Conservation (phyloP, 2,797 vertebrate species). For the Notolepis coatsorum region DNA sequence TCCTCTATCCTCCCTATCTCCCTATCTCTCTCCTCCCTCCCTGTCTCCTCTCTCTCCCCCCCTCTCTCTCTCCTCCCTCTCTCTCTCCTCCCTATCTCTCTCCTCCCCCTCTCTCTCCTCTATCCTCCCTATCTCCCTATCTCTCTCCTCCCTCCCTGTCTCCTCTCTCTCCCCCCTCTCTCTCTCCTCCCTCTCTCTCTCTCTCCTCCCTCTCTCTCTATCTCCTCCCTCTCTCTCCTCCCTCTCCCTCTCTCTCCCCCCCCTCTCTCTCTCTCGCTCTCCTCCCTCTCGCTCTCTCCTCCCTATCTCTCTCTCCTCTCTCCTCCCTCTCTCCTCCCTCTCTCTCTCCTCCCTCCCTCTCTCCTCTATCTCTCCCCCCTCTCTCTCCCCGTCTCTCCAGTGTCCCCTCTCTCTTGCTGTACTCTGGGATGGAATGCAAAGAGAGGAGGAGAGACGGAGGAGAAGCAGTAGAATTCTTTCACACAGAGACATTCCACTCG, state of each 20-base stretch:
- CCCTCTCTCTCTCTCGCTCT: conserved; percentile 36
- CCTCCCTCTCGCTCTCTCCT: conserved; percentile 42
- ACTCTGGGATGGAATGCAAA: conserved; percentile 43
- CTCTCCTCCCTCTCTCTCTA: conserved; percentile 18
- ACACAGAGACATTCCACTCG: conserved; percentile 41
- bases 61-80: not conserved
- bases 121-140: conserved; percentile 8
- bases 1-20: not conserved
- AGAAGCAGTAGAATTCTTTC: conserved; percentile 39
- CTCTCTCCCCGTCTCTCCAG: not conserved
- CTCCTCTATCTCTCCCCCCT: not conserved
- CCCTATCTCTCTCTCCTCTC: conserved; percentile 2
- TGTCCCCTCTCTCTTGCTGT: conserved; percentile 9
- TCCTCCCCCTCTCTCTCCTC: not conserved
- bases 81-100: not conserved
- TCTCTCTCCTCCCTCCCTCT: not conserved
- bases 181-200: conserved; percentile 28
- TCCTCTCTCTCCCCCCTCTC: not conserved
- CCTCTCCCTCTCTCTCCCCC: conserved; percentile 21
- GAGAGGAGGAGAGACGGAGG: conserved; percentile 17
- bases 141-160: not conserved
- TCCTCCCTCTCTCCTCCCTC: not conserved
- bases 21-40: not conserved
- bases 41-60: not conserved
- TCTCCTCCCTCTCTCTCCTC: conserved; percentile 23